These are phyloP conservation scores for Parasteatoda lunata DNA, from an alignment of 2,888 invertebrate genomes.

Conservation along the genomic window DNA sequence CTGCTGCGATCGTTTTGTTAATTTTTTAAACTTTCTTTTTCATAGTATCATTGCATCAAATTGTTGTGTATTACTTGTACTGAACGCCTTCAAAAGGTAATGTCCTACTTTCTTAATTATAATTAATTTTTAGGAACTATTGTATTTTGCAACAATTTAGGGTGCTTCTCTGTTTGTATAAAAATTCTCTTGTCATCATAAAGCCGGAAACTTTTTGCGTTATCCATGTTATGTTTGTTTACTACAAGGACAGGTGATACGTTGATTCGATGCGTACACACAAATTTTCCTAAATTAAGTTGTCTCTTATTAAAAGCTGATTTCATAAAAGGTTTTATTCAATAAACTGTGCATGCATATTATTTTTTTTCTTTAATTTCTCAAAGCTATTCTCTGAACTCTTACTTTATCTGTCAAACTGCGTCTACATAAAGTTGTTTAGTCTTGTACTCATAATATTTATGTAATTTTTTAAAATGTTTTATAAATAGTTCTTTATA, in stretches of 20 bases:
- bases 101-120: background rate
- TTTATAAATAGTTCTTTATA: too few relatives aligned
- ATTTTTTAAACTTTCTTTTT: constrained; percentile 39
- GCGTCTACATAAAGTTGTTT: too few relatives aligned
- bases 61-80: background rate
- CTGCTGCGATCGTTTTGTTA: constrained; percentile 43
- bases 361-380: background rate
- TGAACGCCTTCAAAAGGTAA: constrained; percentile 58
- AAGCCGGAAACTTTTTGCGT: constrained; percentile 6
- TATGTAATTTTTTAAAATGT: too few relatives aligned
- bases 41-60: constrained; percentile 12
- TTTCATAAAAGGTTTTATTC: too few relatives aligned
- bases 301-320: too few relatives aligned
- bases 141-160: background rate
- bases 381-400: background rate
- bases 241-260: constrained; percentile 54
- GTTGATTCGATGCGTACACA: constrained; percentile 32
- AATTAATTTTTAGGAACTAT: background rate
- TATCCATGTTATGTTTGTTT: constrained; percentile 31
- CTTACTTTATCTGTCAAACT: background rate
- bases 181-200: constrained; percentile 1
- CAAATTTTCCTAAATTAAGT: background rate
- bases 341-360: too few relatives aligned
- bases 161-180: background rate
- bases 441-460: too few relatives aligned